Evolutionary conservation across 1,140 invertebrate genomes (phyloP).

Genomic region (Cepaea nemoralis): DNA sequence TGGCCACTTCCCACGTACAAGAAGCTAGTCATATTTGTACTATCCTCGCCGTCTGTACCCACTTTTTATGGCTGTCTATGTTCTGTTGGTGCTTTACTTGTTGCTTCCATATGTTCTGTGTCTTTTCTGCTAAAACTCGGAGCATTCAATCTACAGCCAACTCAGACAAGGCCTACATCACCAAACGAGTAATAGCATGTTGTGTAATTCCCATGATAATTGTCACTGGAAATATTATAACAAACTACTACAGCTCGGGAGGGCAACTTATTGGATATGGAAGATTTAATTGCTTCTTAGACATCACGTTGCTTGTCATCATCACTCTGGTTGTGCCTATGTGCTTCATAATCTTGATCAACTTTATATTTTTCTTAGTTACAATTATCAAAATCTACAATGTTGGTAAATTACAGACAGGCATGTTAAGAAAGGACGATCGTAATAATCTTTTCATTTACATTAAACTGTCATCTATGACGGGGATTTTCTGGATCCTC

Average conservation of each 20-base stretch:
- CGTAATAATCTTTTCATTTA: constrained; percentile 8
- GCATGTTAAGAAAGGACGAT: not conserved
- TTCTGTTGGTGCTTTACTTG: constrained; percentile 97
- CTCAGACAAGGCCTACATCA: not conserved
- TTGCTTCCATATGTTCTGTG: constrained; percentile 76
- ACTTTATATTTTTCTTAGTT: not conserved
- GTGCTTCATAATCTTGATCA: not conserved
- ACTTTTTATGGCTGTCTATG: constrained; percentile 90
- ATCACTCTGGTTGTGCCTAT: not conserved
- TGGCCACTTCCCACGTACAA: constrained; percentile 8
- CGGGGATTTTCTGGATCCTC: not conserved
- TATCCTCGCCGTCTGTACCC: constrained; percentile 82
- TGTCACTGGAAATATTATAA: not conserved
- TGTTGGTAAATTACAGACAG: not conserved
- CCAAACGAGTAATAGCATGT: not conserved
- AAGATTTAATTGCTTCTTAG: not conserved
- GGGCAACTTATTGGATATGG: not conserved
- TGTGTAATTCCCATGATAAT: not conserved
- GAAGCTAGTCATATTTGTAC: constrained; percentile 59
- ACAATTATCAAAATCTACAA: not conserved
- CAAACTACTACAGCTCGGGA: too few species aligned
- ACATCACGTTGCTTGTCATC: not conserved
- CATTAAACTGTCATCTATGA: not conserved
- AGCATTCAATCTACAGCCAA: not conserved
- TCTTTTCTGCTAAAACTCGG: constrained; percentile 71